phyloP scores from a whole-genome alignment of 2,888 invertebrate genomes.

The Eretmocerus hayati region DNA sequence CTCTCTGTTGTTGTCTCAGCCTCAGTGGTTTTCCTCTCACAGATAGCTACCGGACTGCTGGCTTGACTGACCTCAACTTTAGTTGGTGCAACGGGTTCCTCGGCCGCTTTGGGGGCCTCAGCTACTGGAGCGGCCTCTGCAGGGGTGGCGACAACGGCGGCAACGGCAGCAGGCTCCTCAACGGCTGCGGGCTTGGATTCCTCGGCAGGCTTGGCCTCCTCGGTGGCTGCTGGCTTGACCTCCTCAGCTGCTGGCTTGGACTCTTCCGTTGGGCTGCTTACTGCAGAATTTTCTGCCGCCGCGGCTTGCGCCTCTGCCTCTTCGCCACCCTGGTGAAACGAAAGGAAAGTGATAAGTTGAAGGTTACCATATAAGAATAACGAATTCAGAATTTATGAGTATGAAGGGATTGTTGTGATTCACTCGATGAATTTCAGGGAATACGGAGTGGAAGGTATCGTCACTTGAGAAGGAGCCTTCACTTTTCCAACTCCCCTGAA shows the following conservation, averaged over 20 bases:
- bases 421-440: no score
- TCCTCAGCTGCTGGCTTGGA: conserved; percentile 21
- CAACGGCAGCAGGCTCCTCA: conserved; percentile 31
- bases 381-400: no score
- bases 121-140: conserved; percentile 33
- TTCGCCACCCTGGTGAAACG: conserved; percentile 40
- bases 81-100: conserved; percentile 38
- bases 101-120: conserved; percentile 40
- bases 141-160: conserved; percentile 28
- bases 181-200: conserved; percentile 25
- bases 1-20: conserved; percentile 6
- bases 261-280: conserved; percentile 32
- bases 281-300: conserved; percentile 14
- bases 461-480: no score
- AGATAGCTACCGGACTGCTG: conserved; percentile 32
- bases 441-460: no score
- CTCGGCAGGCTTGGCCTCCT: conserved; percentile 10
- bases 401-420: no score
- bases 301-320: conserved; percentile 30
- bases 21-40: conserved; percentile 18
- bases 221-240: conserved; percentile 11
- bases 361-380: no score
- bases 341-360: no score
- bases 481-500: no score
- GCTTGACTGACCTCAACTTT: conserved; percentile 46